Conservation (phyloP, 1,140 invertebrate genomes). For the Phocides pigmalion region DNA sequence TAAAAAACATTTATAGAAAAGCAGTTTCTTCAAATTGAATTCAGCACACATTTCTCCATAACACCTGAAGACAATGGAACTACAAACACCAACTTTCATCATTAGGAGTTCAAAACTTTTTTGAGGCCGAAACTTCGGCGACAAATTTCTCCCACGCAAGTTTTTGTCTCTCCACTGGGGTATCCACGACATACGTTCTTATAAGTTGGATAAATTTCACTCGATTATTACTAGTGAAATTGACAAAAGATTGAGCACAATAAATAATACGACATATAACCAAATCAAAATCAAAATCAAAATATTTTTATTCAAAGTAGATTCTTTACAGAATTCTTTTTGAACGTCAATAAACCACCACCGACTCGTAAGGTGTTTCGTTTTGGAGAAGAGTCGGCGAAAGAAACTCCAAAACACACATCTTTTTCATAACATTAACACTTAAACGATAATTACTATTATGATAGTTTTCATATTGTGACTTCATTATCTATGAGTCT, state of each 20-base stretch:
- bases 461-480: no score
- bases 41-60: constrained; percentile 5
- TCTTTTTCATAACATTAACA: no score
- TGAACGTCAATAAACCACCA: no score
- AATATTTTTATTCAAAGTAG: no score
- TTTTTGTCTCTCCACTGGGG: constrained; percentile 6
- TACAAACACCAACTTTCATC: constrained; percentile 31
- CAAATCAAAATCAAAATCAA: no score
- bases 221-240: neutral
- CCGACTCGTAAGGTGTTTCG: no score
- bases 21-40: neutral
- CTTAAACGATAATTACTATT: no score
- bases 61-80: constrained; percentile 26
- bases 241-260: neutral
- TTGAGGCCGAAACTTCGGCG: constrained; percentile 23
- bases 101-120: constrained; percentile 31
- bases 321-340: no score
- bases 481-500: no score
- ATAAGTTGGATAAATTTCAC: neutral
- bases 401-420: no score
- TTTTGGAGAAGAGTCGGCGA: no score
- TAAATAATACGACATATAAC: neutral
- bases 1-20: neutral
- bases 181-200: neutral
- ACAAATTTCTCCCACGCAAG: constrained; percentile 26